Percentiles rank a stretch among this genome's conserved stretches.
These are phyloP conservation scores for Hemistola chrysoprasaria DNA, from an alignment of 2,888 invertebrate species.

Conservation along the genomic window DNA sequence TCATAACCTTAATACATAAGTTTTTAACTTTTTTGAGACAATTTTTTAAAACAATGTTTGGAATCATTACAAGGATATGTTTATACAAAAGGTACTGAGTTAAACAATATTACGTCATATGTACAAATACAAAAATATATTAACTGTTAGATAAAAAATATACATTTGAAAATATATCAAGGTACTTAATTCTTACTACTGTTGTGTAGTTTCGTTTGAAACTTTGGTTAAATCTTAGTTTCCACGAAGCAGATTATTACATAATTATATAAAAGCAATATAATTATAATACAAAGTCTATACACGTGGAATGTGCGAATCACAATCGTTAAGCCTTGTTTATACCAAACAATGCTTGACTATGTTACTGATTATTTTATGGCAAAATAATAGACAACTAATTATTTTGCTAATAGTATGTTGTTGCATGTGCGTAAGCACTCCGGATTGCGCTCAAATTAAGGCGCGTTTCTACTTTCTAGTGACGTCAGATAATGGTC, in stretches of 20 bases:
- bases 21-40: slow-evolving; percentile 15
- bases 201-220: slow-evolving; percentile 46
- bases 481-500: too few relatives aligned
- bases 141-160: slow-evolving; percentile 61
- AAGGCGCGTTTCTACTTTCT: too few relatives aligned
- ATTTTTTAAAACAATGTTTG: slow-evolving; percentile 19
- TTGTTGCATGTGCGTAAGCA: too few relatives aligned
- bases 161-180: slow-evolving; percentile 50
- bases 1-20: slow-evolving; percentile 20
- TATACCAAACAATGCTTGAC: slow-evolving; percentile 1
- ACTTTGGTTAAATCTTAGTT: slow-evolving; percentile 35
- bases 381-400: too few relatives aligned
- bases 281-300: slow-evolving; percentile 6
- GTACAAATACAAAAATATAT: slow-evolving; percentile 72
- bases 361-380: too few relatives aligned
- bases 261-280: slow-evolving; percentile 18
- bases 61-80: slow-evolving; percentile 39
- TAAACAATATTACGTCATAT: slow-evolving; percentile 44
- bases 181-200: slow-evolving; percentile 38
- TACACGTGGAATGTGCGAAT: slow-evolving; percentile 62
- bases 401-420: neutral
- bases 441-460: too few relatives aligned
- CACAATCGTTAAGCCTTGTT: slow-evolving; percentile 44
- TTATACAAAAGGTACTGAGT: slow-evolving; percentile 46
- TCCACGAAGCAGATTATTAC: slow-evolving; percentile 24